phyloP scores from a whole-genome alignment of 2,113 vertebrate species.

The Bubalus kerabau region DNA sequence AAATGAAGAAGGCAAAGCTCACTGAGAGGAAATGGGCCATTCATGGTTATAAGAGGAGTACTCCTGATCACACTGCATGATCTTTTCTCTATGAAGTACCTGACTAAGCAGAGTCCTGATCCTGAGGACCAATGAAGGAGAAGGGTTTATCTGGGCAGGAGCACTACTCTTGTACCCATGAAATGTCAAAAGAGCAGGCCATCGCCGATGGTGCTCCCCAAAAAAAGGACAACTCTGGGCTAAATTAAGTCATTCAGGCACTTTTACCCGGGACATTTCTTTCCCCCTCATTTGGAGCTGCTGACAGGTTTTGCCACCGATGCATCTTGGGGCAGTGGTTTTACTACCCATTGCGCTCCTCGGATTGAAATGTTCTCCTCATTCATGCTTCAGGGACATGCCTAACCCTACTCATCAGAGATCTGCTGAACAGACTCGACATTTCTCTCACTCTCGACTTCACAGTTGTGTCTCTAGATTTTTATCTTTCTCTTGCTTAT shows the following conservation, averaged over 20 bases:
- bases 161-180: accelerated
- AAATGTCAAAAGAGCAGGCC: not conserved
- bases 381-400: not conserved
- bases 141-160: not conserved
- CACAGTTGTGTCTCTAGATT: not conserved
- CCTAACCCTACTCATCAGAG: not conserved
- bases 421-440: not conserved
- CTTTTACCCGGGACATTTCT: not conserved
- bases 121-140: not conserved
- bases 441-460: not conserved
- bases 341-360: not conserved
- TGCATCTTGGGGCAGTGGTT: accelerated
- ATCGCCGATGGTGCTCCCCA: accelerated
- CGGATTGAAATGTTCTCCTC: not conserved
- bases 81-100: not conserved
- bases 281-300: not conserved
- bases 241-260: not conserved
- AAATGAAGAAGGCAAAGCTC: not conserved
- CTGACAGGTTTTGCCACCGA: not conserved
- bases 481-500: not conserved
- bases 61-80: not conserved
- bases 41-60: not conserved
- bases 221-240: not conserved
- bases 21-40: not conserved
- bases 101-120: not conserved